These are phyloP conservation scores for Caerostris darwini DNA, from an alignment of 1,140 invertebrate species.

Conservation along the genomic window DNA sequence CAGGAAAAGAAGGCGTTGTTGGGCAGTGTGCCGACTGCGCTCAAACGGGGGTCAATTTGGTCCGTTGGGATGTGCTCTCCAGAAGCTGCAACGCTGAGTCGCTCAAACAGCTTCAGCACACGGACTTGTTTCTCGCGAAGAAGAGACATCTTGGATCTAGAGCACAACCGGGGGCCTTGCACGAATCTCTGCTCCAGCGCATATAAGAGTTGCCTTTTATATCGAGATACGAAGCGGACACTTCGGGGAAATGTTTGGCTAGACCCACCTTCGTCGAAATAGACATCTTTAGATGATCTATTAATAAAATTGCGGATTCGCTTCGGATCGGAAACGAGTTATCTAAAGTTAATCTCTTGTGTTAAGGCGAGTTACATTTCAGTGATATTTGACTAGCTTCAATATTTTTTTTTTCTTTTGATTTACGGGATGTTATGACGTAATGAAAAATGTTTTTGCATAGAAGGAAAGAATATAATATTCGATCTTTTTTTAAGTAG, in stretches of 20 bases:
- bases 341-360: background rate
- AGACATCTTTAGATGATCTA: constrained; percentile 44
- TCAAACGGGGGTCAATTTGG: constrained; percentile 47
- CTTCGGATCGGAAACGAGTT: background rate
- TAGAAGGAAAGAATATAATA: too few relatives aligned
- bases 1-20: constrained; percentile 79
- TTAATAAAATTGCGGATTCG: constrained; percentile 31
- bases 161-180: constrained; percentile 56
- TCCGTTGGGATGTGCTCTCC: constrained; percentile 61
- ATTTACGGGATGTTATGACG: too few relatives aligned
- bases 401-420: too few relatives aligned
- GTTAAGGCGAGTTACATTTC: too few relatives aligned
- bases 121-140: constrained; percentile 74
- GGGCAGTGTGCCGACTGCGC: constrained; percentile 36
- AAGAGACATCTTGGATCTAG: constrained; percentile 64
- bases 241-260: constrained; percentile 58
- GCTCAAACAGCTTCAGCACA: constrained; percentile 73
- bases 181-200: constrained; percentile 50
- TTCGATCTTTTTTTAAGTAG: too few relatives aligned
- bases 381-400: too few relatives aligned
- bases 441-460: too few relatives aligned
- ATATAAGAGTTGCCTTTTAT: background rate
- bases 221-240: background rate
- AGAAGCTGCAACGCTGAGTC: constrained; percentile 49
- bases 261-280: constrained; percentile 44